Percentiles rank a stretch among this genome's conserved stretches.
Evolutionary conservation across 1,140 invertebrate species (phyloP).

Genomic region (Bacillus rossius): DNA sequence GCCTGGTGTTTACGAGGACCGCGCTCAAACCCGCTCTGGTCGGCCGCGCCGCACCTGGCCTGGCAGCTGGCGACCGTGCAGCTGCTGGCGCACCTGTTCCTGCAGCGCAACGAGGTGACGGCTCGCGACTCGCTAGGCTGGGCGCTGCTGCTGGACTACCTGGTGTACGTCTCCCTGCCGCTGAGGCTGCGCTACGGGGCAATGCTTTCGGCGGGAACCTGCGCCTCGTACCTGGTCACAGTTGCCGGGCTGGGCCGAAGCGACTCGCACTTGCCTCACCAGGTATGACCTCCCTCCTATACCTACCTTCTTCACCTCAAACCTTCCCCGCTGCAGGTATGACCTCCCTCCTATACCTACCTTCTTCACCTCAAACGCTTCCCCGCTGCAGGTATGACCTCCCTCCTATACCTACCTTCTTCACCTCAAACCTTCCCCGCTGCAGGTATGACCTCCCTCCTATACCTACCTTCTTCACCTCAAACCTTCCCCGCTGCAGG

Average conservation of each 20-base stretch:
- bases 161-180: slow-evolving; percentile 79
- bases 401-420: too few species aligned
- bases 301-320: too few species aligned
- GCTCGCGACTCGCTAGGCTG: slow-evolving; percentile 62
- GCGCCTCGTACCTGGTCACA: slow-evolving; percentile 51
- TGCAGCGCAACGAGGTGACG: slow-evolving; percentile 48
- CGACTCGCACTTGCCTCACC: slow-evolving; percentile 42
- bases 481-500: too few species aligned
- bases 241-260: slow-evolving; percentile 46
- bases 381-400: too few species aligned
- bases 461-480: too few species aligned
- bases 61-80: slow-evolving; percentile 57
- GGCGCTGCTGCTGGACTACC: slow-evolving; percentile 73
- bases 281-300: slow-evolving; percentile 53
- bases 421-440: too few species aligned
- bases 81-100: slow-evolving; percentile 49
- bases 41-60: slow-evolving; percentile 52
- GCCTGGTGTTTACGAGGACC: slow-evolving; percentile 44
- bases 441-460: too few species aligned
- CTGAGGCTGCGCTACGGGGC: slow-evolving; percentile 60
- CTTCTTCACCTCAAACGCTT: too few species aligned
- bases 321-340: too few species aligned
- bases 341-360: too few species aligned
- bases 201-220: slow-evolving; percentile 52
- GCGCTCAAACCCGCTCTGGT: slow-evolving; percentile 43